Base-by-base conservation (phyloP, 2,888 invertebrate genomes). In the Parapristionchus giblindavisi region DNA sequence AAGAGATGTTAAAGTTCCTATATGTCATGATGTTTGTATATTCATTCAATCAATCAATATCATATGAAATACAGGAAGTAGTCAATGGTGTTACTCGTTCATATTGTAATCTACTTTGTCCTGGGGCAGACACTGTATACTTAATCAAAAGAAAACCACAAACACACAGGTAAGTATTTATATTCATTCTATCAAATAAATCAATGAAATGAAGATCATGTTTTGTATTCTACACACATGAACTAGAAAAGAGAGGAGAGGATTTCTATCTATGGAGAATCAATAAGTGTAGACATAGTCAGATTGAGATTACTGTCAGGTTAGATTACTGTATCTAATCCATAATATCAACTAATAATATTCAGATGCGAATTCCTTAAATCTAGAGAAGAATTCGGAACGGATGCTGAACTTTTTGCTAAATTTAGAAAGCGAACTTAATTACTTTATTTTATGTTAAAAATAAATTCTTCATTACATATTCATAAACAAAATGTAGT, bases 51-150 rank as follows among this genome's bases (percentile, higher is more conserved):
- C 17, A 14, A 11, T 5, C 17, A 58, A 34, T 21, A 29, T 58
- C 5, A 24, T 11, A 2, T 40, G 11, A 27, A 27, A 11, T 80
- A 58, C 72, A 85, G 84, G 86, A 86, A 60, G 77, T 77, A 24
- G 79, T 84, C 11, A 84, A 86, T 76, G 85, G 85, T 27, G 84
- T 84, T 65, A 72, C 78, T 21, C 82, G 85, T n/a, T 81, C 84
- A 2, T 85, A 85, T 70, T 85, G 85, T 76, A 82, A 85, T 52
- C 68, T 84, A 38, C 76, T 85, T 40, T 85, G 85, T 52, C 85
- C 84, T 8, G 80, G 80, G 43, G 86, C 86, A 32, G 85, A 83
- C 63, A 86, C 86, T 21, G 86, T 84, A 32, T 86, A 86, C 38
- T 36, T 74, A 14, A 74, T 74, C 63, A 74, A 74, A 54, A 48